These are phyloP conservation scores for Gari tellinella DNA, from an alignment of 2,888 invertebrate genomes.

Conservation along the genomic window DNA sequence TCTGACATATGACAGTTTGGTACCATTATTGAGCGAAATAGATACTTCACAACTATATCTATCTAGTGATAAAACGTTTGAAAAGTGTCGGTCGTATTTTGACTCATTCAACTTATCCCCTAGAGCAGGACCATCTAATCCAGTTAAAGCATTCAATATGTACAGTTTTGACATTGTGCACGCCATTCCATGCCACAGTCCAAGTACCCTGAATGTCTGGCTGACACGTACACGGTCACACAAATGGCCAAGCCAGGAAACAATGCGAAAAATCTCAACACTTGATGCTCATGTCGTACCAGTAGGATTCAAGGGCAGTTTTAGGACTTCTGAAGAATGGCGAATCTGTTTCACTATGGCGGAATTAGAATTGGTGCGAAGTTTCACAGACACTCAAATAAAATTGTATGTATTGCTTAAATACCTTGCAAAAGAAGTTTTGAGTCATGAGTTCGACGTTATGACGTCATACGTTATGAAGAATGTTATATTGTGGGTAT, in stretches of 20 bases:
- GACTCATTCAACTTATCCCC: no score
- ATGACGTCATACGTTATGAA: slow-evolving; percentile 29
- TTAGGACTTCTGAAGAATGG: slow-evolving; percentile 6
- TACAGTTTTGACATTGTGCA: no score
- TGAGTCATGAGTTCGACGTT: slow-evolving; percentile 4
- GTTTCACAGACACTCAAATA: slow-evolving; percentile 23
- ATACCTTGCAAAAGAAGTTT: slow-evolving; percentile 8
- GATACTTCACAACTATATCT: no score
- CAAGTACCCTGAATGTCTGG: neutral
- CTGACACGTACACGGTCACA: neutral
- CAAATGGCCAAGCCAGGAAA: neutral
- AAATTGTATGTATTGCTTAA: slow-evolving; percentile 29
- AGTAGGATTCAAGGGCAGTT: slow-evolving; percentile 14
- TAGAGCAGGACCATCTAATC: no score
- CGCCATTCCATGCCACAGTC: no score
- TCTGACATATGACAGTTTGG: no score
- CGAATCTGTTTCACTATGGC: slow-evolving; percentile 21
- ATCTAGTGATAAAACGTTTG: no score
- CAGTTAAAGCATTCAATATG: no score
- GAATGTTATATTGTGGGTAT: slow-evolving; percentile 25
- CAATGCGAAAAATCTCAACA: neutral
- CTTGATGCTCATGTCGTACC: slow-evolving; percentile 21
- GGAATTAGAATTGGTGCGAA: slow-evolving; percentile 13
- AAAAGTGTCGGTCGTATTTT: no score
- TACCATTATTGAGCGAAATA: no score